Base-by-base conservation (phyloP, 2,888 invertebrate genomes). In the Cephonodes hylas region DNA sequence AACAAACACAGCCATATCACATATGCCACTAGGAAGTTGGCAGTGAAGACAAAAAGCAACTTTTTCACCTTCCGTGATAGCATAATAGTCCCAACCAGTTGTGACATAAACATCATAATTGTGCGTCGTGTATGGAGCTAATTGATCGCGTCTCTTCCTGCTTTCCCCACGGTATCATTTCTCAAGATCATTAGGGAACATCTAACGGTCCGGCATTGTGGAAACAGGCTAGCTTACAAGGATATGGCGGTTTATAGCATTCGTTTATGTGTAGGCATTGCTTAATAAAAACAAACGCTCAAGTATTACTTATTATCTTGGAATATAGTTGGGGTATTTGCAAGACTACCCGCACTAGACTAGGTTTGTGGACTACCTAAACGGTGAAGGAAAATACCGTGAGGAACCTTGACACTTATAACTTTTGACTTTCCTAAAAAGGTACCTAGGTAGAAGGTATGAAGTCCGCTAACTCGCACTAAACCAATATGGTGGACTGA, bases 101-200 rank as follows among this genome's bases (percentile, higher is more conserved):
- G 45, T 27, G 3, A 48, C 27, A 25, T 25, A 48, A 53, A 18
- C 25, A 18, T 53, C 53, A 53, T 53, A 53, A 53, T 53, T 64
- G 46, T 22, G 27, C 18, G 42, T 15, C 53, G 18, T 53, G 27
- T 25, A 8, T 3, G 38, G 44, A 53, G 27, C 18, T 53, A 53
- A 31, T 53, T 53, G 27, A 53, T 53, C 48, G 6, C 31, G 27
- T 8, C 58, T 63, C 66, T 70, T 70, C 72, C 66, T 66, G 20
- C 27, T 27, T n/a, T n/a, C 23, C 13, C 7, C 27, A 15, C 23
- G 53, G 27, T 53, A 18, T 31, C 53, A 53, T 53, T 53, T 53
- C 53, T 53, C 27, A 53, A 18, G 18, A 53, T 53, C 53, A 53
- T 53, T 53, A 53, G 53, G 53, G 18, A 31, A 15, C 15, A 10